Percentiles rank a stretch among this genome's conserved stretches.
These are phyloP conservation scores for Leptinotarsa peninsularis DNA, from an alignment of 2,888 invertebrate species.

Conservation along the genomic window DNA sequence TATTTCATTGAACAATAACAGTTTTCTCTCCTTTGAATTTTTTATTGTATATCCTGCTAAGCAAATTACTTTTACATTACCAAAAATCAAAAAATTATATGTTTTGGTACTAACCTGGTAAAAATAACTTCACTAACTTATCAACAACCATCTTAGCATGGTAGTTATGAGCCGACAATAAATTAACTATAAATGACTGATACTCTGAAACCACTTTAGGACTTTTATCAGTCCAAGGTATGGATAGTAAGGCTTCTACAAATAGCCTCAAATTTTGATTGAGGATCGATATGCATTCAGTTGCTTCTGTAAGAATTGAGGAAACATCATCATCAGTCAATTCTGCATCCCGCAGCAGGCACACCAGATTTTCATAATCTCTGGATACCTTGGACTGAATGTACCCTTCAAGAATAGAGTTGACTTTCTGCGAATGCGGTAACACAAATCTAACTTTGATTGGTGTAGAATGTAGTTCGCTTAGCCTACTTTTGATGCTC, in stretches of 20 bases:
- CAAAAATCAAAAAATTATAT: not conserved
- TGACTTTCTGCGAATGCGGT: conserved; percentile 66
- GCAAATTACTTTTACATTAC: not conserved
- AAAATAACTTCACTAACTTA: conserved; percentile 73
- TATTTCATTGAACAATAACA: no score
- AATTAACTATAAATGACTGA: conserved; percentile 74
- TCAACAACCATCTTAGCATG: conserved; percentile 73
- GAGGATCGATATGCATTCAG: conserved; percentile 71
- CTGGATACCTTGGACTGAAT: conserved; percentile 62
- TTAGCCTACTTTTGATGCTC: conserved; percentile 48
- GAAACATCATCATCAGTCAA: conserved; percentile 71
- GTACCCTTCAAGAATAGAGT: conserved; percentile 66
- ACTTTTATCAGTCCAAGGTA: conserved; percentile 71
- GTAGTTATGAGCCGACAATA: conserved; percentile 76
- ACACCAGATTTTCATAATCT: conserved; percentile 69
- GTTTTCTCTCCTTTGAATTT: no score
- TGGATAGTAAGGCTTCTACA: conserved; percentile 71
- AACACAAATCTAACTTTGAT: conserved; percentile 66
- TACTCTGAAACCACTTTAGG: conserved; percentile 70
- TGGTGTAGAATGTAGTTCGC: conserved; percentile 46
- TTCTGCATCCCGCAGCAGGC: conserved; percentile 67
- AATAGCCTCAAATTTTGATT: conserved; percentile 70
- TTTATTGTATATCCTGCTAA: no score
- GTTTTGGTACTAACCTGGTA: conserved; percentile 68
- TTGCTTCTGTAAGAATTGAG: conserved; percentile 70